These are phyloP conservation scores for Gisinianus flammeolus DNA, from an alignment of 2,888 invertebrate genomes.

Conservation along the genomic window DNA sequence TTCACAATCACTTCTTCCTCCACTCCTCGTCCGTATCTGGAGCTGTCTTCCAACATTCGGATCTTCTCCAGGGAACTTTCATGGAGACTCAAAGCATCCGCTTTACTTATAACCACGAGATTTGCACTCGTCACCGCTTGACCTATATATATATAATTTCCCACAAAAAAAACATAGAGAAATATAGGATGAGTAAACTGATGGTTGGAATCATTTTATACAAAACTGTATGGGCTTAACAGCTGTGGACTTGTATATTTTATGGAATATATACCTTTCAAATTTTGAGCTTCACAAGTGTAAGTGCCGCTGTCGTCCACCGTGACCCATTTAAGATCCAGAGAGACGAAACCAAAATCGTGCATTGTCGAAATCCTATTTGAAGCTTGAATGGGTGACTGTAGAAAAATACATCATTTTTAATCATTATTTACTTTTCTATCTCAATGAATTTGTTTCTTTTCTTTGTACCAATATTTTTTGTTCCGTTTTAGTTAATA, in stretches of 20 bases:
- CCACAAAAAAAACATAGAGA: no score
- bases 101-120: slow-evolving; percentile 77
- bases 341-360: slow-evolving; percentile 93
- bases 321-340: slow-evolving; percentile 91
- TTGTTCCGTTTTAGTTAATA: no score
- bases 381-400: slow-evolving; percentile 88
- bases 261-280: no score
- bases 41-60: slow-evolving; percentile 81
- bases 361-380: slow-evolving; percentile 93
- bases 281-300: slow-evolving; percentile 81
- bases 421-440: no score
- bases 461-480: no score
- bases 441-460: no score
- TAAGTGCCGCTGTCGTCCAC: slow-evolving; percentile 97
- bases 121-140: slow-evolving; percentile 95
- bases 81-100: slow-evolving; percentile 63
- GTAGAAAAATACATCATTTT: no score
- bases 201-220: no score
- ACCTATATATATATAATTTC: no score
- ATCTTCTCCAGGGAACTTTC: slow-evolving; percentile 87
- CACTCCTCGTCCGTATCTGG: slow-evolving; percentile 80
- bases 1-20: slow-evolving; percentile 76
- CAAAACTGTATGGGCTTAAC: no score
- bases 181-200: no score
- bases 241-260: no score